These are phyloP conservation scores for Irena cyanogastra DNA, from an alignment of 2,113 vertebrate genomes.

Conservation along the genomic window DNA sequence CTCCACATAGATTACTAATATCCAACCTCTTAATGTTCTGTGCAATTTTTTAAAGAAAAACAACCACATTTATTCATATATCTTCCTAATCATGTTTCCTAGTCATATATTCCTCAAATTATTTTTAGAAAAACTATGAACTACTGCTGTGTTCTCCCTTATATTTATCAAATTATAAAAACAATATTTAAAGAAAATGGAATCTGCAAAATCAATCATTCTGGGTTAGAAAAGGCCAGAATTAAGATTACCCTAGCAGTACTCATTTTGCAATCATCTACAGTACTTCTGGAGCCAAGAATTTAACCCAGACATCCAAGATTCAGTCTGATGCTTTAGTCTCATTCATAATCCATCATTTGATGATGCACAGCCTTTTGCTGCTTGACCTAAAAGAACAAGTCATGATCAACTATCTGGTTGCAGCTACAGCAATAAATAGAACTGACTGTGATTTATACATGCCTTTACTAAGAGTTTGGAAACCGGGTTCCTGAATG, in stretches of 20 bases:
- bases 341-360: slow-evolving; percentile 26
- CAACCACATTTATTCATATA: neutral
- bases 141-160: neutral
- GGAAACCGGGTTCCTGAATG: neutral
- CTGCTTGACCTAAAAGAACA: slow-evolving; percentile 12
- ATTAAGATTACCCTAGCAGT: neutral
- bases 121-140: neutral
- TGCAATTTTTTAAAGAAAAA: neutral
- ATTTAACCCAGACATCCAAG: slow-evolving; percentile 5
- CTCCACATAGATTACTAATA: neutral
- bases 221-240: neutral
- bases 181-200: neutral
- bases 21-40: neutral
- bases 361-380: neutral
- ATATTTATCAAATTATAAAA: slow-evolving; percentile 23
- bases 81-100: neutral
- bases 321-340: slow-evolving; percentile 8
- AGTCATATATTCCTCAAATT: neutral
- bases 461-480: neutral
- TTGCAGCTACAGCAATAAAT: neutral
- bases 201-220: slow-evolving; percentile 38
- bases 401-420: neutral
- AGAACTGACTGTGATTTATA: slow-evolving; percentile 9
- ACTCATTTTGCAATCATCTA: neutral
- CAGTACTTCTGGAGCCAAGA: slow-evolving; percentile 26